These are phyloP conservation scores for Xestia ashworthii DNA, from an alignment of 2,888 invertebrate genomes.

Conservation along the genomic window DNA sequence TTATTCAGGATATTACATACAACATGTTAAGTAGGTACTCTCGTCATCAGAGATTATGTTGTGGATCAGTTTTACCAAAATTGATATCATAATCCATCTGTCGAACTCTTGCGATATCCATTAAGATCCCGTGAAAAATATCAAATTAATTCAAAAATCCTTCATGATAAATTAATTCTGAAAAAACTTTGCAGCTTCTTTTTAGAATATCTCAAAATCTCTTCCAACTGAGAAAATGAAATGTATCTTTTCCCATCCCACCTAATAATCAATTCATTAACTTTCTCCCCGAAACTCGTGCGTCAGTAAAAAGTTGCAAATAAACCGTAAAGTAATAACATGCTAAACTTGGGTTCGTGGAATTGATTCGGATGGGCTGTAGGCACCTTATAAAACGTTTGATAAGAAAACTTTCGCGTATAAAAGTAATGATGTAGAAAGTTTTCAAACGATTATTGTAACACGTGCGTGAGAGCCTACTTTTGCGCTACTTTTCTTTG, in stretches of 20 bases:
- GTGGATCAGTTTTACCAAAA: background rate
- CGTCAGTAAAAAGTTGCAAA: conserved; percentile 36
- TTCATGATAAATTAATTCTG: background rate
- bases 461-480: conserved; percentile 36
- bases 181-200: background rate
- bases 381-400: conserved; percentile 49
- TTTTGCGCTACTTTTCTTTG: conserved; percentile 15
- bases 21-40: background rate
- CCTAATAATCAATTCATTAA: conserved; percentile 27
- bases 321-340: conserved; percentile 50
- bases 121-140: background rate
- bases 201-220: background rate
- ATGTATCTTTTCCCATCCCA: background rate
- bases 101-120: background rate
- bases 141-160: background rate
- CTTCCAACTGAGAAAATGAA: conserved; percentile 2
- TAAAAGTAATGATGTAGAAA: conserved; percentile 63
- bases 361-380: conserved; percentile 58
- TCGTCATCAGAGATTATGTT: background rate
- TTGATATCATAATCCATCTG: background rate
- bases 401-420: conserved; percentile 59
- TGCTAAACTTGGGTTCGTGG: conserved; percentile 35
- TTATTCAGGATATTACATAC: background rate
- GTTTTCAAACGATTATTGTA: conserved; percentile 48
- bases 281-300: conserved; percentile 2